Evolutionary conservation across 2,888 invertebrate species (phyloP).

Genomic region (Orthonychiurus folsomi): DNA sequence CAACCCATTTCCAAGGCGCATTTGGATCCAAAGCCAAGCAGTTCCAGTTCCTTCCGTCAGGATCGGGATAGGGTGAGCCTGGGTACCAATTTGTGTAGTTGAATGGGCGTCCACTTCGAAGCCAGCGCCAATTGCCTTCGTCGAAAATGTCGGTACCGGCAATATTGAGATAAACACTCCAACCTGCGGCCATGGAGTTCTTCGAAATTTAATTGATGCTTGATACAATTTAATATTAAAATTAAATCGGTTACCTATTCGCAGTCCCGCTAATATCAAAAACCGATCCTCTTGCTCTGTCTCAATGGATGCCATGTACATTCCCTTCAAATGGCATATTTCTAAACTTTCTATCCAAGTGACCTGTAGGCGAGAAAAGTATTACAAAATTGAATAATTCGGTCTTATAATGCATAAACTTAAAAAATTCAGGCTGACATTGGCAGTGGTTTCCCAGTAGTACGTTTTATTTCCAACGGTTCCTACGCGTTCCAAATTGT

Average conservation of each 20-base stretch:
- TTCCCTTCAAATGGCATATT: not conserved
- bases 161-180: conserved; percentile 3
- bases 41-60: not conserved
- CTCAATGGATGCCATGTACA: conserved; percentile 2
- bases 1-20: not conserved
- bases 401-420: too few relatives aligned
- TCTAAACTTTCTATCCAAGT: conserved; percentile 7
- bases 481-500: not conserved
- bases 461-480: not conserved
- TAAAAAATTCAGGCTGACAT: not conserved
- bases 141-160: conserved; percentile 28
- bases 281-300: not conserved
- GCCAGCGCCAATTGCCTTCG: conserved; percentile 29
- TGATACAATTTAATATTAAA: not conserved
- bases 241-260: conserved; percentile 3
- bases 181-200: not conserved
- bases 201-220: not conserved
- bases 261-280: not conserved
- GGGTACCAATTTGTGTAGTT: conserved; percentile 26
- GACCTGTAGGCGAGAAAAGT: not conserved
- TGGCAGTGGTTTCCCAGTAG: not conserved
- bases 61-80: conserved; percentile 17
- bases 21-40: not conserved
- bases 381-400: not conserved
- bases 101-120: conserved; percentile 21